Evolutionary conservation across 2,888 invertebrate species (phyloP), one percentile per base, ranked within the genome.

Genomic region (Hipparchia semele): DNA sequence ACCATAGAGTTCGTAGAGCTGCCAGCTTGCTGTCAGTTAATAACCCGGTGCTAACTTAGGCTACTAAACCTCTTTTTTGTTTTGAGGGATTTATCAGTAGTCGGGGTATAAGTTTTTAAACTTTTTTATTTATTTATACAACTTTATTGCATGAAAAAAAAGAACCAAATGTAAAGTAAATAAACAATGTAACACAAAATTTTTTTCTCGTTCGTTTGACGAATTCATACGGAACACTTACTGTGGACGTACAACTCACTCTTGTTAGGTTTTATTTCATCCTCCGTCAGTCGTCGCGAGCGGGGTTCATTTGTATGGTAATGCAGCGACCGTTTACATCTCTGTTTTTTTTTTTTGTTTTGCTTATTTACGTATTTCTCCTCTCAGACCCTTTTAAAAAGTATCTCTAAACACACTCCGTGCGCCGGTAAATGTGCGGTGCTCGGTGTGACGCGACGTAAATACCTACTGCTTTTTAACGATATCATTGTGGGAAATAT

Each of bases 251-350:
- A 13, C 56, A 13, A 58, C 9, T 58, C 10, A 23, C 60, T 23
- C 53, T 23, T 39, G 33, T 1, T 33, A 10, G 33, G 6, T 54
- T 65, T 65, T 39, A 39, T 51, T 64, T 49, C 67, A 61, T 49
- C 65, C 33, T 58, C 59, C 60, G 70, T 69, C 69, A 53, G 60
- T 61, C 69, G 69, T 46, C 39, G 39, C 51, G 67, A 46, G 60
- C 80, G 80, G 82, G 81, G 83, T 90, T 91, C 89, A 90, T 91
- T 90, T 90, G 90, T 89, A 91, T 91, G 91, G 84, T 89, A 91
- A 91, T 91, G 87, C 82, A 82, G 80, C 80, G 83, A 80, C 85
- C 85, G 87, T 85, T 88, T 90, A 89, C 90, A 89, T 90, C 89
- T 89, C 82, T 88, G 87, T 89, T 89, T 86, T 87, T 76, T 82